Base-by-base conservation (phyloP, 2,113 vertebrate genomes). In the Plestiodon gilberti region DNA sequence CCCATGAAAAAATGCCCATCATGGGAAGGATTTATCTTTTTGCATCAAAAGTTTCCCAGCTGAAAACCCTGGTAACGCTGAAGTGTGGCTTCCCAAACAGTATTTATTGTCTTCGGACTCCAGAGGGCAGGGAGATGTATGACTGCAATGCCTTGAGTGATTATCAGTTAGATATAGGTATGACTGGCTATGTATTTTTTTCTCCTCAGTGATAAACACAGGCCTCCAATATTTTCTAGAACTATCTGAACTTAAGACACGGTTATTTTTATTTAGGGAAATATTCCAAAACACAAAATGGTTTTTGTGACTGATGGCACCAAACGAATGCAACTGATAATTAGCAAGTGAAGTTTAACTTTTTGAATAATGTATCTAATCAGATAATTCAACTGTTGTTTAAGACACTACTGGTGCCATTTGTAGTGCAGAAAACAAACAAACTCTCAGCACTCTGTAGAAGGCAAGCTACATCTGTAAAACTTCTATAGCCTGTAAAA, bases 61-160 rank as follows among this genome's bases (percentile, higher is more conserved):
- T 97, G 81, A 96, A 95, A 93, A 96, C 89, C 4, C 69, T 95
- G 67, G 81, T 97, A 30, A 96, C 96, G 43, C 81, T 91, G 85
- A 91, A 92, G 67, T 96, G 94, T 13, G 94, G 96, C 33, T 93
- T 97, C 25, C 97, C 97, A 0, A 93, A 97, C 92, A 95, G 96
- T 48, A 85, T 94, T 83, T 97, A 96, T 90, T 96, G 96, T 82
- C 94, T 97, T 70, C 93, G 95, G 73, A 96, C 94, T 20, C 86
- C 87, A 35, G 55, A 70, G 1, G 95, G 95, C 71, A 83, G 92
- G 67, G 94, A 96, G 25, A 96, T 97, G 88, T 97, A 96, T 8
- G 95, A 97, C 93, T 97, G 96, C 93, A 97, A 97, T 90, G 85
- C 25, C 6, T 93, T 97, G n/a, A 85, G 90, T 2, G 92, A 96